Evolutionary conservation across 2,797 vertebrate genomes (phyloP), one percentile per base, ranked within the genome.

Genomic region (Tapirus indicus): DNA sequence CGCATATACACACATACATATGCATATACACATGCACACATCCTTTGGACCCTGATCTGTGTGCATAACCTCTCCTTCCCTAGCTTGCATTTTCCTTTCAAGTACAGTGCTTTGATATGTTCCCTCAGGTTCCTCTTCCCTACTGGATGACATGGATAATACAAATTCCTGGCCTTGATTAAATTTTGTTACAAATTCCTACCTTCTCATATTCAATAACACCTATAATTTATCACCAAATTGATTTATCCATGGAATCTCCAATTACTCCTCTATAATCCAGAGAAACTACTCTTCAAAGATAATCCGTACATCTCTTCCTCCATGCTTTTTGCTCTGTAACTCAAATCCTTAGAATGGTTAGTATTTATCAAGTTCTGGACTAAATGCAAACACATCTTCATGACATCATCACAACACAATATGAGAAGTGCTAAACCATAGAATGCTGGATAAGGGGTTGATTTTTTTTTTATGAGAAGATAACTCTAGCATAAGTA

Each of bases 111-210:
- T 72, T 87, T 64, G n/a, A 77, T 44, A 60, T 80, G 68, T 89
- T 94, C n/a, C 62, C 52, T 77, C 60, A 66, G 35, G 68, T 38
- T 94, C 66, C 20, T 87, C 12, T 71, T 95, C 74, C 25, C 38
- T 54, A 52, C 54, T 44, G 21, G 18, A 52, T 94, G 68, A 54
- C 52, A 95, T 29, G 20, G 32, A 80, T 74, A 94, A 94, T 52
- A 84, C 23, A 95, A 91, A 91, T 78, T 91, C 18, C 68, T 91
- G 41, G 6, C 20, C 35, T 66, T 47, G 77, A 97, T 78, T 89
- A 89, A 96, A 84, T 83, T 92, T 96, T 83, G 7, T 87, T 89
- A 58, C 25, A 90, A 74, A 83, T 74, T 56, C 56, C 18, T 95
- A 29, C 49, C 11, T 86, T 93, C 44, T 91, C 44, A 78, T 58